phyloP scores from a whole-genome alignment of 2,113 vertebrate genomes.

The Anolis sagrei region DNA sequence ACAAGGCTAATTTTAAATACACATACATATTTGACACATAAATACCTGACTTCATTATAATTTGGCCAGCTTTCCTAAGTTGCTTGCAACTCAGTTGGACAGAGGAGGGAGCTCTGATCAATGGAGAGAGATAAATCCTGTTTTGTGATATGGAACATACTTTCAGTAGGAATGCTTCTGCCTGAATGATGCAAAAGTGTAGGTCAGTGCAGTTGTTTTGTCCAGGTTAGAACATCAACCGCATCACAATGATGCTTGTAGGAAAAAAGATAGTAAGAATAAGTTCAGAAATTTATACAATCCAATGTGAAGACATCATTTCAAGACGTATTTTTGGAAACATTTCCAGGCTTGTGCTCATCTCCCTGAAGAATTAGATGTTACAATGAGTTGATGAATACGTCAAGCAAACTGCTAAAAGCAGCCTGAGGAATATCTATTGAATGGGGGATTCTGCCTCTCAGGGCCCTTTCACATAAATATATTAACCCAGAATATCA shows the following conservation, averaged over 20 bases:
- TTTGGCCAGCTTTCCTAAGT: background rate
- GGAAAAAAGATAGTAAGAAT: background rate
- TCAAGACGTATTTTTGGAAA: background rate
- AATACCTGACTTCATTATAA: background rate
- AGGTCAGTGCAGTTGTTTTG: background rate
- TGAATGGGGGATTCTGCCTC: background rate
- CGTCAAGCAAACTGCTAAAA: background rate
- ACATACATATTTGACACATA: background rate
- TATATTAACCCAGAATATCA: no score
- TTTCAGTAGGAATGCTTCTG: background rate
- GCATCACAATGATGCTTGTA: background rate
- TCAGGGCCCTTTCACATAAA: no score
- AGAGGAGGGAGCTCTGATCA: conserved; percentile 67
- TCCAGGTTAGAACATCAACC: background rate
- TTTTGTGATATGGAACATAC: background rate
- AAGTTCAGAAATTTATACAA: no score
- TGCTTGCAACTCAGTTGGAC: conserved; percentile 39
- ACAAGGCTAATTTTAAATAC: background rate
- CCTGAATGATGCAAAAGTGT: background rate
- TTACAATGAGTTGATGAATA: background rate
- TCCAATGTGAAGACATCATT: background rate
- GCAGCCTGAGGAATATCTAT: background rate
- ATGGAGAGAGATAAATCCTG: background rate
- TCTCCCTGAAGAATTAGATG: background rate
- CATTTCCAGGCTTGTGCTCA: background rate